Evolutionary conservation across 2,888 invertebrate genomes (phyloP).

Genomic region (Dendrolimus pini): DNA sequence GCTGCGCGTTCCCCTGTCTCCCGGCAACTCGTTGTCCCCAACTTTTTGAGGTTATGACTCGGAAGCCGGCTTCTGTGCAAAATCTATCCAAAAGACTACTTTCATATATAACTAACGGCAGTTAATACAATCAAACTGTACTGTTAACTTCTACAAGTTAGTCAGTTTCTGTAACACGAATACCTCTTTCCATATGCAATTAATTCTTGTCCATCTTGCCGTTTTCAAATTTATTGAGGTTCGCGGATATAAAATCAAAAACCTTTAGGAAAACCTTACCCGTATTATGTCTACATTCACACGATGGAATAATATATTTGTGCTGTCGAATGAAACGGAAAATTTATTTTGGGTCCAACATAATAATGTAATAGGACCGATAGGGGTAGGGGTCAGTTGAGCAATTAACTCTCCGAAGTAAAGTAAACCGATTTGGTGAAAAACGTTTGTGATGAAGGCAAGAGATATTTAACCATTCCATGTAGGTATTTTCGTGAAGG

Average conservation of each 20-base stretch:
- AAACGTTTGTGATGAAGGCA: not conserved
- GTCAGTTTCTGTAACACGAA: too few species aligned
- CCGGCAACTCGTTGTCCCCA: conserved; percentile 34
- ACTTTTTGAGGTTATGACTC: conserved; percentile 68
- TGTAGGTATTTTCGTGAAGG: not conserved
- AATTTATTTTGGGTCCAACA: conserved; percentile 30
- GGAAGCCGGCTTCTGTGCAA: conserved; percentile 56
- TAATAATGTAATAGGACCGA: conserved; percentile 14
- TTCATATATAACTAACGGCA: too few species aligned
- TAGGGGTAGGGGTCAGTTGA: conserved; percentile 24
- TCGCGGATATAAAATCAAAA: conserved; percentile 1
- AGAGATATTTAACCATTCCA: not conserved
- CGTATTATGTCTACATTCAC: conserved; percentile 9
- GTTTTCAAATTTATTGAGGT: conserved; percentile 7
- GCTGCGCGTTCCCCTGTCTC: conserved; percentile 53
- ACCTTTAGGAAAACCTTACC: conserved; percentile 4
- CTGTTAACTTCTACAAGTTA: too few species aligned
- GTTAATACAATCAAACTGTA: too few species aligned
- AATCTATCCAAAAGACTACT: conserved; percentile 17
- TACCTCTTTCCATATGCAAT: too few species aligned
- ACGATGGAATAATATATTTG: conserved; percentile 8
- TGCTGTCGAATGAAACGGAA: conserved; percentile 25
- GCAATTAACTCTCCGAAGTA: conserved; percentile 18
- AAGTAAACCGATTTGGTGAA: not conserved
- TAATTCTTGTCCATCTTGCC: too few species aligned